Conservation (phyloP, 2,888 invertebrate genomes). For the Campoplex nolae region DNA sequence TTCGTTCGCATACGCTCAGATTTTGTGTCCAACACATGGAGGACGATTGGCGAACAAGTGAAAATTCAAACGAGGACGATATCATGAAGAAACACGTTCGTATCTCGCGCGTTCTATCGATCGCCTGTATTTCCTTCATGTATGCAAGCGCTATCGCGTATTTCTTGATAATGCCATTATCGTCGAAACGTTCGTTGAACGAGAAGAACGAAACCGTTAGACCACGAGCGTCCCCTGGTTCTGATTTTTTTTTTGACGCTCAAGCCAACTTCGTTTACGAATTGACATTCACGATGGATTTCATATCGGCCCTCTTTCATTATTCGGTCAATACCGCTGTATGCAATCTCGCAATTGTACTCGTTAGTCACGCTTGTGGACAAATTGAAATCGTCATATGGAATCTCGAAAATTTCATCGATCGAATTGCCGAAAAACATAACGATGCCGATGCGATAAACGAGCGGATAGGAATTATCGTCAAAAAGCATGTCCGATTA, state of each 20-base stretch:
- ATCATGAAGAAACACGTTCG: conserved; percentile 57
- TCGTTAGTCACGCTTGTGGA: conserved; percentile 73
- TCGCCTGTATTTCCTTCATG: conserved; percentile 73
- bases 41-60: conserved; percentile 66
- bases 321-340: conserved; percentile 64
- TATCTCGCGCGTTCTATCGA: conserved; percentile 62
- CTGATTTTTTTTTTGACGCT: conserved; percentile 69
- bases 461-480: conserved; percentile 62
- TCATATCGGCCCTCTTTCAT: conserved; percentile 60
- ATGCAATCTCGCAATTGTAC: conserved; percentile 70
- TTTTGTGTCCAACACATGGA: conserved; percentile 63
- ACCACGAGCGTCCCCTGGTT: conserved; percentile 75
- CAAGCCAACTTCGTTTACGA: conserved; percentile 70
- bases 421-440: background rate
- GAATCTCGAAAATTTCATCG: conserved; percentile 44
- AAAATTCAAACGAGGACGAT: conserved; percentile 60
- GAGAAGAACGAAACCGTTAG: conserved; percentile 72
- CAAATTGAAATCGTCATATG: conserved; percentile 61
- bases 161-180: conserved; percentile 46
- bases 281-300: conserved; percentile 69
- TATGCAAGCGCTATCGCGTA: conserved; percentile 73
- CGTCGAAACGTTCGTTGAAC: conserved; percentile 37
- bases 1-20: conserved; percentile 31
- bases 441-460: background rate
- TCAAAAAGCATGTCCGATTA: conserved; percentile 67